Evolutionary conservation across 53 echinoderm and acorn worm species (phyloP).

Genomic region (Apostichopus leukothele): DNA sequence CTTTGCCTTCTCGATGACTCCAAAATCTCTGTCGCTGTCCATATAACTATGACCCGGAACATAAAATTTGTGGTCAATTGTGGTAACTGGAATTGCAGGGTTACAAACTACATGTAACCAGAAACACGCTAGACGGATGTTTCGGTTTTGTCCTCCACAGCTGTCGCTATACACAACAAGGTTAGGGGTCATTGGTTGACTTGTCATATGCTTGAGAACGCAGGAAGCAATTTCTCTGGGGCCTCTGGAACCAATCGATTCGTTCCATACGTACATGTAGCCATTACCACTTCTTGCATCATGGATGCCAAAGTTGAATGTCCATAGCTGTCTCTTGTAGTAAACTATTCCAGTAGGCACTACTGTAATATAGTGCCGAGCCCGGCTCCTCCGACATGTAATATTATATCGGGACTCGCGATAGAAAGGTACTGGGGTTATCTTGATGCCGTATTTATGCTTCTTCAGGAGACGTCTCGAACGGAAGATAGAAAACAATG

Average conservation of each 20-base stretch:
- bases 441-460: too few relatives aligned
- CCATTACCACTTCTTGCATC: conserved; percentile 17
- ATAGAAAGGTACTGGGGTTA: too few relatives aligned
- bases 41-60: conserved; percentile 18
- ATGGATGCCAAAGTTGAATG: conserved; percentile 4
- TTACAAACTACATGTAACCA: conserved; percentile 12
- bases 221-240: conserved; percentile 21
- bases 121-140: conserved; percentile 12
- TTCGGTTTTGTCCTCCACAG: conserved; percentile 34
- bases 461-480: too few relatives aligned
- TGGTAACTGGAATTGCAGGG: conserved; percentile 32
- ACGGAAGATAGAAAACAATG: too few relatives aligned
- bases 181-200: conserved; percentile 16
- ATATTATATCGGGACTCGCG: too few relatives aligned
- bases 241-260: conserved; percentile 6
- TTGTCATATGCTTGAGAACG: conserved; percentile 25
- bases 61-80: background rate
- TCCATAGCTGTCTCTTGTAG: conserved; percentile 35
- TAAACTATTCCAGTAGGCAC: conserved; percentile 15
- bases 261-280: conserved; percentile 15
- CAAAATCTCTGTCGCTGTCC: conserved; percentile 28
- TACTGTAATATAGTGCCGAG: too few relatives aligned
- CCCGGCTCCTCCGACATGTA: too few relatives aligned
- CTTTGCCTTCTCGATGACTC: background rate
- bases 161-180: conserved; percentile 29